These are phyloP conservation scores for Chinchilla lanigera DNA, from an alignment of 2,113 vertebrate genomes.

Conservation along the genomic window DNA sequence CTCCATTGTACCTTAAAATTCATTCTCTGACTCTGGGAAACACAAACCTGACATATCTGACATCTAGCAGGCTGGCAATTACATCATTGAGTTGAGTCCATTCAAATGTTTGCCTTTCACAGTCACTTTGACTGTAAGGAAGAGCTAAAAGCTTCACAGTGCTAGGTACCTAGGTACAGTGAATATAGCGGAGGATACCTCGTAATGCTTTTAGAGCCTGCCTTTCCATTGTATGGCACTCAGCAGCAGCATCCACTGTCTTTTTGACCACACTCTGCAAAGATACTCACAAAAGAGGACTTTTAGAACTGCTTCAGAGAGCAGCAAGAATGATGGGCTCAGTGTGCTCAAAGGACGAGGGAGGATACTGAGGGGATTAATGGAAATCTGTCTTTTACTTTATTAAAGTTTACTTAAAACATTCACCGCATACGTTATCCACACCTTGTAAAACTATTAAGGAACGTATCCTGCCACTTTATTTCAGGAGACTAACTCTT, in stretches of 20 bases:
- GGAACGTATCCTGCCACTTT: neutral
- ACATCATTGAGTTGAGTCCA: neutral
- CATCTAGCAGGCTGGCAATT: neutral
- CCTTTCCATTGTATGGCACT: neutral
- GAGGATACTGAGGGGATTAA: neutral
- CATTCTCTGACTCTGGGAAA: neutral
- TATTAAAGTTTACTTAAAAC: neutral
- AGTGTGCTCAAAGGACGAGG: neutral
- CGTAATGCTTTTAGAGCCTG: neutral
- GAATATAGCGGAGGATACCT: neutral
- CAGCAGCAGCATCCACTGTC: neutral
- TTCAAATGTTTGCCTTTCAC: neutral
- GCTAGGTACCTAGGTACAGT: neutral
- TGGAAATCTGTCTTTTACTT: neutral
- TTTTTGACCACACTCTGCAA: neutral
- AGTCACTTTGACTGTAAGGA: neutral
- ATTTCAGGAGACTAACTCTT: neutral
- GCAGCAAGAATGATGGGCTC: neutral
- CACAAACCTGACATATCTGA: neutral
- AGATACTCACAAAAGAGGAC: neutral
- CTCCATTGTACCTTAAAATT: neutral
- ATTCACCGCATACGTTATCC: neutral
- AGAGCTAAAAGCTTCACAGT: neutral
- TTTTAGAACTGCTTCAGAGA: neutral
- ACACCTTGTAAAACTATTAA: slow-evolving; percentile 19